These are phyloP conservation scores for Epicampocera succincta DNA, from an alignment of 2,888 invertebrate species.

Conservation along the genomic window DNA sequence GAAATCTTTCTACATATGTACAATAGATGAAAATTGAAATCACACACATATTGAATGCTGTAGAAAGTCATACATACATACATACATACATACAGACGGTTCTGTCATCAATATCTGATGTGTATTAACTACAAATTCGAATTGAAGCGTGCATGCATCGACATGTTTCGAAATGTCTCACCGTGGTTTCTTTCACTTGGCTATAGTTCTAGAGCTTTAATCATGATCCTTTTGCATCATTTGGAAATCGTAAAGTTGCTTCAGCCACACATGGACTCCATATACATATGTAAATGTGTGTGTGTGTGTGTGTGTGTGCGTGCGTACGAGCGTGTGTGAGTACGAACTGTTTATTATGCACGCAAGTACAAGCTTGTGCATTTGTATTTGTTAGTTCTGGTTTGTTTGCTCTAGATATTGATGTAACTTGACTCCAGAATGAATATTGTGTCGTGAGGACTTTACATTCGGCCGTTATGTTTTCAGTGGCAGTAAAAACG, in stretches of 20 bases:
- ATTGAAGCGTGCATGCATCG: neutral
- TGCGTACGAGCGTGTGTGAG: neutral
- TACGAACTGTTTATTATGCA: slow-evolving; percentile 32
- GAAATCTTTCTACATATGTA: slow-evolving; percentile 48
- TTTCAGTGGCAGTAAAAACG: neutral
- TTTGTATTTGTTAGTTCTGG: slow-evolving; percentile 63
- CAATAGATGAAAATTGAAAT: slow-evolving; percentile 12
- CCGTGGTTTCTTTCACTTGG: slow-evolving; percentile 47
- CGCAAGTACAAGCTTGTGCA: slow-evolving; percentile 21
- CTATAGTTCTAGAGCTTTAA: slow-evolving; percentile 64
- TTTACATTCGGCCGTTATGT: slow-evolving; percentile 2
- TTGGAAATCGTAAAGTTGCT: slow-evolving; percentile 37
- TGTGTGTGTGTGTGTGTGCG: neutral
- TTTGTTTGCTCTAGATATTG: slow-evolving; percentile 62
- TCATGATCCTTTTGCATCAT: slow-evolving; percentile 60
- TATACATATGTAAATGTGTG: neutral
- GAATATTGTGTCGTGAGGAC: slow-evolving; percentile 30
- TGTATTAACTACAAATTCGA: slow-evolving; percentile 29
- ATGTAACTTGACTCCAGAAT: slow-evolving; percentile 23
- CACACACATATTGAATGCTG: neutral
- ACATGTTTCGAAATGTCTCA: neutral
- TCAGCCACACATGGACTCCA: neutral
- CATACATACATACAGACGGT: neutral
- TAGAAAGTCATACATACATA: neutral
- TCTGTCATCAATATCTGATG: slow-evolving; percentile 62